Evolutionary conservation across 2,113 vertebrate genomes (phyloP), one percentile per base, ranked within the genome.

Genomic region (Jacana jacana): DNA sequence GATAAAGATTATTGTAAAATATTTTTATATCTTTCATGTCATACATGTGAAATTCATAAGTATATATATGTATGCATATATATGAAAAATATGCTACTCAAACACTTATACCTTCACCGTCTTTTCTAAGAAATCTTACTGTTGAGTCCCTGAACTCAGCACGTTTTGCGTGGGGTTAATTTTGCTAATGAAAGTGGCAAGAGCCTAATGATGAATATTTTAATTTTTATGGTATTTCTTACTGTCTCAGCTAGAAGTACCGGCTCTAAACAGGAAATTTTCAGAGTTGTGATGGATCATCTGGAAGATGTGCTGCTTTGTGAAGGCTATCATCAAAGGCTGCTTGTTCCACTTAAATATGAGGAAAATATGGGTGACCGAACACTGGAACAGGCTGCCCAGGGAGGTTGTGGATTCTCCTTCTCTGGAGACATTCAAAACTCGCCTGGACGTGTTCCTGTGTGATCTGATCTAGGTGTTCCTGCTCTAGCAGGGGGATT

Each of bases 31-130:
- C 24, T 83, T 49, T 88, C 5, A 33, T 58, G 42, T 44, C 10
- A 28, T 44, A 25, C 42, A 18, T n/a, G 22, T 72, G 16, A 54
- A 65, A 35, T 51, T 24, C 3, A 37, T 40, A 1, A 46, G 18
- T n/a, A 4, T 24, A 1, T 61, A 2, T 60, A 2, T 54, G 3
- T n/a, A 5, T 54, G 3, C 31, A 5, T 68, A 6, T 46, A 31
- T 40, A 10, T 52, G 58, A 39, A 78, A 86, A 92, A 93, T 40
- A 17, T 49, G 28, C 22, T 73, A 24, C 24, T 31, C 39, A 54
- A 60, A 51, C 73, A 31, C 27, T 81, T 54, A 9, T 37, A 5
- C 15, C 19, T 69, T 17, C 30, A 52, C 0, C 0, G 1, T 39
- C 33, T 91, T 81, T 55, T 16, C 33, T 61, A 20, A 33, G 22